Evolutionary conservation across 2,113 vertebrate species (phyloP).

Genomic region (cattle (Bos taurus)): DNA sequence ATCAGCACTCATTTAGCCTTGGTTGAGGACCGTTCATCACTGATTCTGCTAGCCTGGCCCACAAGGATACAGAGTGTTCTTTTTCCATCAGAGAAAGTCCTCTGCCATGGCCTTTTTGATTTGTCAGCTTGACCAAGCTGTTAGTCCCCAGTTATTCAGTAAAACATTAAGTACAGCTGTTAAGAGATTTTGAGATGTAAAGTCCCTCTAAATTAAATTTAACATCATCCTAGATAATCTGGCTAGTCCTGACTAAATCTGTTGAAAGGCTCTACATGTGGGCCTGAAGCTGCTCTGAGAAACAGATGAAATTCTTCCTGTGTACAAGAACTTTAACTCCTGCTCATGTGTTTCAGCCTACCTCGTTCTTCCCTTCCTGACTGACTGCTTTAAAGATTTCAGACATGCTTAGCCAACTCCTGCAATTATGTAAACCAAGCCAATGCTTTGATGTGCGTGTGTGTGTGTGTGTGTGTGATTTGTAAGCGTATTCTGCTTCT

Average conservation of each 20-base stretch:
- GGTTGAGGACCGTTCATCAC: background rate
- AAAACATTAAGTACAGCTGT: background rate
- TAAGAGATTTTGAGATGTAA: background rate
- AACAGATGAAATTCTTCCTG: background rate
- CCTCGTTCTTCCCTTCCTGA: background rate
- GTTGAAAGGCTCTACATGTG: background rate
- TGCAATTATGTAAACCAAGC: background rate
- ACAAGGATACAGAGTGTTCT: fast-evolving
- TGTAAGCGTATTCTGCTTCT: background rate
- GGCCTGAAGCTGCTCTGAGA: background rate
- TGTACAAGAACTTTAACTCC: background rate
- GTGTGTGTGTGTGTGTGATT: background rate
- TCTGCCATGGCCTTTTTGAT: background rate
- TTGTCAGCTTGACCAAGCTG: background rate
- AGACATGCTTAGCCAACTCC: background rate
- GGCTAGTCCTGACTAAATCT: background rate
- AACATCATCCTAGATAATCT: background rate
- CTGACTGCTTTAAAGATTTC: background rate
- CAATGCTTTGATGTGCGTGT: background rate
- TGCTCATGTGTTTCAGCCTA: background rate
- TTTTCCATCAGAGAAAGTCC: background rate
- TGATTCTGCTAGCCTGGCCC: background rate
- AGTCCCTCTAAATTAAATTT: background rate
- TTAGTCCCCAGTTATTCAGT: background rate
- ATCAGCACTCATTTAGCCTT: background rate